Evolutionary conservation across 2,113 vertebrate genomes (phyloP).

Genomic region (Polyodon spathula): DNA sequence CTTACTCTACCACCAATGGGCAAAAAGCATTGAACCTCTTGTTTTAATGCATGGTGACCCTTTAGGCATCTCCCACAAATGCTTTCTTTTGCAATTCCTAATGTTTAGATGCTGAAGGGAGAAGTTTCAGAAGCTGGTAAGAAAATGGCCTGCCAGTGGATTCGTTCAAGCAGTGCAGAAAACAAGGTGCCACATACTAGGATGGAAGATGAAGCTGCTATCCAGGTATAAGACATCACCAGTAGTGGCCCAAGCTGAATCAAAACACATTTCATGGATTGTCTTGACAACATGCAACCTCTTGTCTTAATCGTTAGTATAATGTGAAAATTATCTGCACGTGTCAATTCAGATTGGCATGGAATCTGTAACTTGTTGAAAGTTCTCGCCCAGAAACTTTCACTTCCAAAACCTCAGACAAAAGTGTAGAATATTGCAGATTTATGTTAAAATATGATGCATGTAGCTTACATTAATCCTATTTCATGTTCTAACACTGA

Average conservation of each 20-base stretch:
- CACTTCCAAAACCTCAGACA: too few species aligned
- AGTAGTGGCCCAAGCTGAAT: too few species aligned
- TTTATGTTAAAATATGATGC: slow-evolving; percentile 4
- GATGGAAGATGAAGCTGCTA: slow-evolving; percentile 56
- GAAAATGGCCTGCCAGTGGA: slow-evolving; percentile 43
- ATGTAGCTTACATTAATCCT: slow-evolving; percentile 20
- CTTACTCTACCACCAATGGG: neutral
- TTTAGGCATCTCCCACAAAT: neutral
- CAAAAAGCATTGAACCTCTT: neutral
- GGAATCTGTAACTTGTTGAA: too few species aligned
- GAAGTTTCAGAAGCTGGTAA: slow-evolving; percentile 34
- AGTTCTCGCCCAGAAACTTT: too few species aligned
- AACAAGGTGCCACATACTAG: slow-evolving; percentile 62
- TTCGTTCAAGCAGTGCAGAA: slow-evolving; percentile 38
- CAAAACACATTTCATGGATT: too few species aligned
- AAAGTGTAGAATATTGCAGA: neutral
- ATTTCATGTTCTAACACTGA: slow-evolving; percentile 28
- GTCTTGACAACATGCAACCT: too few species aligned
- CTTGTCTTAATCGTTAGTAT: too few species aligned
- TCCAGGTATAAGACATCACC: slow-evolving; percentile 52
- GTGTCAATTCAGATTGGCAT: too few species aligned
- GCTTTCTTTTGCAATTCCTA: slow-evolving; percentile 17
- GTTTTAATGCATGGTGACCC: too few species aligned
- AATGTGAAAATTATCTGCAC: too few species aligned
- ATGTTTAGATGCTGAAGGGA: slow-evolving; percentile 43